Conservation (phyloP, 2,113 vertebrate genomes). For the Gavia stellata region DNA sequence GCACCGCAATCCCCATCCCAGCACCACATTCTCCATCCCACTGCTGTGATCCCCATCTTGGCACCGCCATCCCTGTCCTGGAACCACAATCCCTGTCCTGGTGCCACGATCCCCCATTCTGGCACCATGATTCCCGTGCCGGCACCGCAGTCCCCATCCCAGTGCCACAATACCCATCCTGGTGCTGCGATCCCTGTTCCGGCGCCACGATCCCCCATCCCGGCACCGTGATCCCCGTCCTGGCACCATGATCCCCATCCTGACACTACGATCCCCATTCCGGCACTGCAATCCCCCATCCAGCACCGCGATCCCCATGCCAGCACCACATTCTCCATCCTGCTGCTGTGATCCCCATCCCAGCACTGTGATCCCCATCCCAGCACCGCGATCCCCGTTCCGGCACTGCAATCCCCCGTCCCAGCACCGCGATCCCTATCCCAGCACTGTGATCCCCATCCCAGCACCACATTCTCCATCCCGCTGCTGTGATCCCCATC, state of each 20-base stretch:
- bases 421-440: background rate
- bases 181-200: accelerated
- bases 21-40: background rate
- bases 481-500: accelerated
- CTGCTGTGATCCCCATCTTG: accelerated
- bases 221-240: background rate
- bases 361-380: no score
- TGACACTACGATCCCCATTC: accelerated
- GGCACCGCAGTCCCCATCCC: accelerated
- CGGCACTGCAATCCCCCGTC: accelerated
- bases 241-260: accelerated
- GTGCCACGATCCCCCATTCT: no score
- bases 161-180: accelerated
- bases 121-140: accelerated
- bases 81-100: accelerated
- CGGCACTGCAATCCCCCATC: no score
- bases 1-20: accelerated
- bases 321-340: no score
- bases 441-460: background rate
- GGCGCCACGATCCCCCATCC: background rate
- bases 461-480: background rate
- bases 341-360: accelerated
- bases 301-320: accelerated
- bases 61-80: background rate
- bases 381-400: accelerated